Conservation (phyloP, 2,888 invertebrate species). For the Drosophila vallismaia region DNA sequence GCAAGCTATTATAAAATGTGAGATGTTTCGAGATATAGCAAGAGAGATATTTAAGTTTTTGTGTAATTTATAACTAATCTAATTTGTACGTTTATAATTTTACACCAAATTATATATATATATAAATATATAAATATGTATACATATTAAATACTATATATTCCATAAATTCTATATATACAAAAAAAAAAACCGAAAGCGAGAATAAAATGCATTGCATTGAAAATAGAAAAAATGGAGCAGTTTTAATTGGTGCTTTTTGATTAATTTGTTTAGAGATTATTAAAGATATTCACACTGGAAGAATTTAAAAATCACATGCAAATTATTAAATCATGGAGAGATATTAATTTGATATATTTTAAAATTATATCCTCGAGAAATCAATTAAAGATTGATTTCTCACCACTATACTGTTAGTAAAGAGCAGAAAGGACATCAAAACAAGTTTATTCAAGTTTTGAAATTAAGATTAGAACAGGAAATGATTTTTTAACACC, state of each 20-base stretch:
- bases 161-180: slow-evolving; percentile 65
- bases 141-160: slow-evolving; percentile 43
- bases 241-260: slow-evolving; percentile 9
- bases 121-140: slow-evolving; percentile 34
- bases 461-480: too few relatives aligned
- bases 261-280: not conserved
- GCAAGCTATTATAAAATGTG: slow-evolving; percentile 72
- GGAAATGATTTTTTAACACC: too few relatives aligned
- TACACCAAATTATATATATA: slow-evolving; percentile 70
- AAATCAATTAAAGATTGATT: too few relatives aligned
- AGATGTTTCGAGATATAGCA: slow-evolving; percentile 29
- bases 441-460: too few relatives aligned
- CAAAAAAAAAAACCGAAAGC: slow-evolving; percentile 24
- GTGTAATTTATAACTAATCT: slow-evolving; percentile 73
- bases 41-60: slow-evolving; percentile 64
- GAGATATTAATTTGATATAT: not conserved
- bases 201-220: slow-evolving; percentile 73
- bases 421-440: too few relatives aligned
- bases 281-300: too few relatives aligned
- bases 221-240: slow-evolving; percentile 24
- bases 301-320: not conserved
- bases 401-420: too few relatives aligned
- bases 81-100: slow-evolving; percentile 53
- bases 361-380: too few relatives aligned
- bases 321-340: not conserved